Conservation (phyloP, 2,888 invertebrate species). For the Phyllotreta striolata region DNA sequence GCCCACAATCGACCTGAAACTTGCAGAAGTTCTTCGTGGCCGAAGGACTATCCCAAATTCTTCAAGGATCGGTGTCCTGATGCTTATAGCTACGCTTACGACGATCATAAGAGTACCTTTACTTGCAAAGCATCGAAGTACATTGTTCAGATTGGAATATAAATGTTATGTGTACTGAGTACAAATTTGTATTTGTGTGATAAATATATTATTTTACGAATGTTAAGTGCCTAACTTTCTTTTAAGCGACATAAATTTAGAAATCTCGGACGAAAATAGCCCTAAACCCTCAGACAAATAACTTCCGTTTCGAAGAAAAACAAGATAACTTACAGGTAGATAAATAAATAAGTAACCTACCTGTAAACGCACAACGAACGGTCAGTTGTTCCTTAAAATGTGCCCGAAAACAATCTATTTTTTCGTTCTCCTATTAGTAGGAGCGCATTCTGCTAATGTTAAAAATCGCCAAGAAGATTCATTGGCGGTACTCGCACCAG, state of each 20-base stretch:
- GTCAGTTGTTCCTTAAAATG: constrained; percentile 29
- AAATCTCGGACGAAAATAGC: no score
- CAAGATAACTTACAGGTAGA: constrained; percentile 24
- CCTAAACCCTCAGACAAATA: constrained; percentile 1
- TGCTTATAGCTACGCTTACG: constrained; percentile 66
- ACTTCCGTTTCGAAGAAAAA: constrained; percentile 17
- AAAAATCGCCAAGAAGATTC: constrained; percentile 29
- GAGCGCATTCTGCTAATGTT: constrained; percentile 24
- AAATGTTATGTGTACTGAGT: background rate
- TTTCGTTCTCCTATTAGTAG: constrained; percentile 17
- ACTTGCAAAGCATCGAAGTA: constrained; percentile 59
- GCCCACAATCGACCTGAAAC: constrained; percentile 57
- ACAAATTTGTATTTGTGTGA: no score
- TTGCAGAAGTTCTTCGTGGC: constrained; percentile 56
- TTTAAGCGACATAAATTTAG: no score
- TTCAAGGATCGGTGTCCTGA: constrained; percentile 64
- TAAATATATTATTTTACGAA: no score
- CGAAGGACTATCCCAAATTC: constrained; percentile 56
- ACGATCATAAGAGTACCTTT: constrained; percentile 63
- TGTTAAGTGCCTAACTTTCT: no score
- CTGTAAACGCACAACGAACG: constrained; percentile 8
- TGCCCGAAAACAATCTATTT: constrained; percentile 15
- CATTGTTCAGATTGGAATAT: constrained; percentile 51
- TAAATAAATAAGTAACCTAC: constrained; percentile 27
- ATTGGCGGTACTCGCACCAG: constrained; percentile 50